These are phyloP conservation scores for Lycocerus yunnanus DNA, from an alignment of 2,888 invertebrate species.

Conservation along the genomic window DNA sequence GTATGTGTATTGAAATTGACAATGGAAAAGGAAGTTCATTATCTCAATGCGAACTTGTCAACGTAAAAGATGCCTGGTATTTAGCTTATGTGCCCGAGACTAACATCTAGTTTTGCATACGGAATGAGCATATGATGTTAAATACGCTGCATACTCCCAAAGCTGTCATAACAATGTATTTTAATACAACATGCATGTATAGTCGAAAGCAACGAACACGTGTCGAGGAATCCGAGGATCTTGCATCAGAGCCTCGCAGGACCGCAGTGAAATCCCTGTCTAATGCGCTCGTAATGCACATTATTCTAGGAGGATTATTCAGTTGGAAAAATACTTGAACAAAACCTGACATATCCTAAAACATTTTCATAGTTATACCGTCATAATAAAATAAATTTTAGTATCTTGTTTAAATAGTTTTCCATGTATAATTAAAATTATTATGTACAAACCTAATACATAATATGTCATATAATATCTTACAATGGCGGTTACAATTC, in stretches of 20 bases:
- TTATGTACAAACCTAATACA: neutral
- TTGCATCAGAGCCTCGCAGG: conserved; percentile 37
- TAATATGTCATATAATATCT: neutral
- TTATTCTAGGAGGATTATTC: conserved; percentile 39
- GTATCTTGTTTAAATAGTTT: neutral
- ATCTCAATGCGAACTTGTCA: neutral
- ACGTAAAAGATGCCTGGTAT: conserved; percentile 32
- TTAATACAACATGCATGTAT: conserved; percentile 50
- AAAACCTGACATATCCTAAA: conserved; percentile 18
- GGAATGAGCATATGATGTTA: conserved; percentile 45
- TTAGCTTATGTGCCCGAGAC: conserved; percentile 28
- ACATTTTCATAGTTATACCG: conserved; percentile 14
- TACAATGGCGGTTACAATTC: neutral
- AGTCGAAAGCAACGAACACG: conserved; percentile 45
- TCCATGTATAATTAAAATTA: neutral
- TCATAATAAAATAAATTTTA: conserved; percentile 19
- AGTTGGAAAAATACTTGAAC: conserved; percentile 36
- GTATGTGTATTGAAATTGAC: neutral
- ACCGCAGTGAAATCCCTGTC: conserved; percentile 41
- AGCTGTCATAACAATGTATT: conserved; percentile 53
- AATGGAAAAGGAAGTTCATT: neutral
- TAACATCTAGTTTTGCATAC: conserved; percentile 43
- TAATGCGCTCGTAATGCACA: conserved; percentile 43
- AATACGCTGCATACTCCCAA: conserved; percentile 49
- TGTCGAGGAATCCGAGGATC: conserved; percentile 38